Evolutionary conservation across 2,113 vertebrate species (phyloP), one percentile per base, ranked within the genome.

Genomic region (Bubo blakistoni): DNA sequence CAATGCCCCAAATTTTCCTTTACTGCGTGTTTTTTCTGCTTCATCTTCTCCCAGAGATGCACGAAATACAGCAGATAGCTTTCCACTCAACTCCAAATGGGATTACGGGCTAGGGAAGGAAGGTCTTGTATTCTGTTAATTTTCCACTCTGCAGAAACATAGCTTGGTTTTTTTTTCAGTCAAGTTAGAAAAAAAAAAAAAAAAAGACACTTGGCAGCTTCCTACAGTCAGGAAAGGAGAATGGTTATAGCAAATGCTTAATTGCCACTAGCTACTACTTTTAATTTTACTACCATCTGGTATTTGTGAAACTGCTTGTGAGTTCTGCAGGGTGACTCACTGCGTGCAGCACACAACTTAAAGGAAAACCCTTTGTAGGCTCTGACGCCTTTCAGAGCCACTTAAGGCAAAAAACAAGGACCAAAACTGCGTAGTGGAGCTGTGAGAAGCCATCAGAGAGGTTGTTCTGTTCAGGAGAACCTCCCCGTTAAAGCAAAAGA

Each of bases 231-330:
- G 92, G 95, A 92, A 95, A 51, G 49, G 62, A 77, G 62, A 96
- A 85, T 47, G 51, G 79, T 67, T 88, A 44, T 29, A 76, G 69
- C 85, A 85, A 93, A 71, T 66, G 61, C 83, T 92, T 94, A 76
- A 89, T 74, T 86, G 94, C 89, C 72, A 93, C 72, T 38, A 90
- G 79, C 92, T 95, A 84, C 84, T 90, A 88, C 81, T 92, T 93
- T 94, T 93, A 52, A 95, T 94, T 91, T 94, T 94, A 92, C 73
- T 95, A 81, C 96, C 94, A 96, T 95, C 86, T 96, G 96, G 91
- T 91, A 95, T 89, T 95, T 91, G 76, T 81, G 94, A 79, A 93
- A 24, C 86, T 67, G 80, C 79, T 49, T 67, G 59, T n/a, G 91
- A 91, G 80, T 65, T 79, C 92, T 61, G 58, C 66, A 40, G 87